A percentile compares a stretch with the other conserved stretches of the same genome.
Conservation (phyloP, 92 coral and sea anemone species). For the Paramuricea clavata region DNA sequence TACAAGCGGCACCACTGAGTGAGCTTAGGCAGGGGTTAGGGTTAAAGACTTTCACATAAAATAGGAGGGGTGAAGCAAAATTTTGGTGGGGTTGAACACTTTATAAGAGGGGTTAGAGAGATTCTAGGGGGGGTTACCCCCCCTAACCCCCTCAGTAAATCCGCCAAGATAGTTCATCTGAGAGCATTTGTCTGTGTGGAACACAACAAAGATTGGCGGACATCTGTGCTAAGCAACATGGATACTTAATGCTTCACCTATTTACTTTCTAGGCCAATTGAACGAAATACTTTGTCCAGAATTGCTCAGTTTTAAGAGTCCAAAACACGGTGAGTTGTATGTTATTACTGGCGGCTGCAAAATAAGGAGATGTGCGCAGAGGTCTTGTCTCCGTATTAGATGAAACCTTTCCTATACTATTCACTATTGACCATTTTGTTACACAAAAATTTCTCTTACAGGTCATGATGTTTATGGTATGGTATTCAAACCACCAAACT, state of each 20-base stretch:
- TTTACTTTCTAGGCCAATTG: conserved; percentile 57
- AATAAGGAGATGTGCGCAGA: neutral
- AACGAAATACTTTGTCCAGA: conserved; percentile 85
- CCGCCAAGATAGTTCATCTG: too few species aligned
- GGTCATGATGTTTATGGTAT: conserved; percentile 94
- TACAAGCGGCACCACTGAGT: too few species aligned
- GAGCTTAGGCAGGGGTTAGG: too few species aligned
- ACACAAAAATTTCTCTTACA: conserved; percentile 17
- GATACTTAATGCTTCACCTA: neutral
- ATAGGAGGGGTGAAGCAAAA: too few species aligned
- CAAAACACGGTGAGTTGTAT: conserved; percentile 78
- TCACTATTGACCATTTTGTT: neutral
- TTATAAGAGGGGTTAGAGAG: too few species aligned
- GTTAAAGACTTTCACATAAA: too few species aligned
- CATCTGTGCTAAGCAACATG: too few species aligned
- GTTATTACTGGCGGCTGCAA: neutral
- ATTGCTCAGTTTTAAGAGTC: conserved; percentile 78
- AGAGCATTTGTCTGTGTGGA: too few species aligned
- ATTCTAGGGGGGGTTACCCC: too few species aligned
- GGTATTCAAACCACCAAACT: conserved; percentile 84
- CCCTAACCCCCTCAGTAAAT: too few species aligned
- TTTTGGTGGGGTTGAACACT: too few species aligned
- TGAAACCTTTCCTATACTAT: neutral
- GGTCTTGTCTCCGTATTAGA: neutral
- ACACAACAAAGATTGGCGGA: too few species aligned